Evolutionary conservation across 2,888 invertebrate genomes (phyloP), one percentile per base, ranked within the genome.

Genomic region (Shargacucullia verbasci): DNA sequence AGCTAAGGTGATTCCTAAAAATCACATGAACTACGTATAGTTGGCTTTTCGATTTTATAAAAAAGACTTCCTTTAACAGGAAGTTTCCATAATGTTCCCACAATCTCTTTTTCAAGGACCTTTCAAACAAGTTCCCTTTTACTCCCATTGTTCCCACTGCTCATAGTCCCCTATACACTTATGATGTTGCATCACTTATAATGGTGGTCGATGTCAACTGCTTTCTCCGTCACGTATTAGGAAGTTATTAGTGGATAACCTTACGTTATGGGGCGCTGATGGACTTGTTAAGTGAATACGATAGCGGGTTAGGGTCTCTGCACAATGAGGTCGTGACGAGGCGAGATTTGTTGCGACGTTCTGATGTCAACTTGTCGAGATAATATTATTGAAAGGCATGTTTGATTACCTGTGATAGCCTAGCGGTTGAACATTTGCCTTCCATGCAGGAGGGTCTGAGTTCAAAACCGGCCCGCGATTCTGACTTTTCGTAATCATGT

Each of bases 161-260:
- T 31, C 48, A 27, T 37, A 7, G 43, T 9, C 15, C 37, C 25
- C 0, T 25, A 37, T 11, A 20, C 49, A 64, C 52, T 48, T 57
- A 61, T 50, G 46, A 55, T 31, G 47, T 82, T 82, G 77, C 77
- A 55, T 74, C 76, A 76, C 57, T 39, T 46, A 33, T 63, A 68
- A 54, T 61, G 65, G 59, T 64, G 70, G 45, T 37, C 61, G 41
- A 66, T 66, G 72, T 65, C 76, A 75, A 59, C 59, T 77, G 74
- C 87, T 87, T 87, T 87, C 87, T 76, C 67, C 55, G 62, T 69
- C 77, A 75, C 82, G 67, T 82, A 83, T 87, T 85, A 81, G 85
- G 84, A 84, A 81, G 83, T 81, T 76, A 83, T 84, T 75, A 70
- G 70, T 58, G 70, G 59, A 69, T 74, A 63, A 60, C 57, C 35